Percentiles rank a stretch among this genome's conserved stretches.
Evolutionary conservation across 2,113 vertebrate species (phyloP).

Genomic region (Connochaetes taurinus): DNA sequence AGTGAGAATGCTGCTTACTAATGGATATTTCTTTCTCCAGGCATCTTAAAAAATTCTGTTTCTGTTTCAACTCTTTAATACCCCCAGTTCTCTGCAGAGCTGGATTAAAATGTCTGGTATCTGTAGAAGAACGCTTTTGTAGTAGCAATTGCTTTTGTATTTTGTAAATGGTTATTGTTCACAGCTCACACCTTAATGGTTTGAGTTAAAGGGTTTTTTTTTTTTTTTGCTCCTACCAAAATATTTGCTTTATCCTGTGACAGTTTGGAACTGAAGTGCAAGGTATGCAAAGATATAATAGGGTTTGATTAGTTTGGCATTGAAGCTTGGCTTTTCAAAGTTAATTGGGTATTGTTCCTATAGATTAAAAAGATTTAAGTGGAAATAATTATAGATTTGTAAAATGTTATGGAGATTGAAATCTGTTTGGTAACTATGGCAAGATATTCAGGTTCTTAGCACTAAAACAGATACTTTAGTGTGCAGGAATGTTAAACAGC

Average conservation of each 20-base stretch:
- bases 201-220: not conserved
- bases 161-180: conserved; percentile 28
- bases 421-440: not conserved
- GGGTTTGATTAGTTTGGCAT: not conserved
- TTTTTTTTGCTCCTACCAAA: not conserved
- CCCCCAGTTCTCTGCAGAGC: conserved; percentile 74
- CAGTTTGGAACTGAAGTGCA: not conserved
- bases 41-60: conserved; percentile 72
- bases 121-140: conserved; percentile 57
- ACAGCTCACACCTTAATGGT: conserved; percentile 31
- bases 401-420: not conserved
- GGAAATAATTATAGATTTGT: conserved; percentile 14
- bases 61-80: conserved; percentile 79
- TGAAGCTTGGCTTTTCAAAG: not conserved
- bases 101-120: conserved; percentile 78
- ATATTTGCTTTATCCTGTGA: conserved; percentile 12
- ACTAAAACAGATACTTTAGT: not conserved
- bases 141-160: conserved; percentile 44
- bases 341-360: not conserved
- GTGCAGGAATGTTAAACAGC: not conserved
- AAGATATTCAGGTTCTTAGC: not conserved
- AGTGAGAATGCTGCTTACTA: conserved; percentile 75
- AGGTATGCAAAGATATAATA: not conserved
- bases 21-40: conserved; percentile 73
- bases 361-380: not conserved